These are phyloP conservation scores for Ophion slaviceki DNA, from an alignment of 2,888 invertebrate species.

Conservation along the genomic window DNA sequence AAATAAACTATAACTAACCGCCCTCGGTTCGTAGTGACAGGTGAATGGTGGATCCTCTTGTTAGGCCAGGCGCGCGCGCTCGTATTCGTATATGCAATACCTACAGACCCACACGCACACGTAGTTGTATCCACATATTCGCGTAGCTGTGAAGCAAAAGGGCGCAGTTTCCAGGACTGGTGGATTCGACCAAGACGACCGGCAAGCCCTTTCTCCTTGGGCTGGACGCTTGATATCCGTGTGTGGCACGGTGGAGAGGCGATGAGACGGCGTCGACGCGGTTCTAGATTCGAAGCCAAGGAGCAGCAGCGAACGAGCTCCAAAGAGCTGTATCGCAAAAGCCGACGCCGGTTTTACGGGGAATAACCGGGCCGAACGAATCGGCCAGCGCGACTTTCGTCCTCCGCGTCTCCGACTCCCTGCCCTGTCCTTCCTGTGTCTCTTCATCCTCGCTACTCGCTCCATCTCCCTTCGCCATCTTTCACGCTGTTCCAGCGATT, in stretches of 20 bases:
- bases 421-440: not conserved
- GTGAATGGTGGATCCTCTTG: conserved; percentile 83
- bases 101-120: not conserved
- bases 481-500: conserved; percentile 53
- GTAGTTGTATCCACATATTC: conserved; percentile 9
- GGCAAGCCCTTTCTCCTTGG: not conserved
- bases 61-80: conserved; percentile 75
- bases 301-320: conserved; percentile 65
- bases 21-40: conserved; percentile 81
- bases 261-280: conserved; percentile 54
- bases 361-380: conserved; percentile 67
- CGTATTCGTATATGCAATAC: conserved; percentile 6
- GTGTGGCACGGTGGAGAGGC: not conserved
- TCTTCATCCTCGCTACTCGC: conserved; percentile 21
- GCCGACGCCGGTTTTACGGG: conserved; percentile 68
- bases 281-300: conserved; percentile 56
- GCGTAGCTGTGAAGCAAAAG: not conserved
- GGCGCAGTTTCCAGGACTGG: conserved; percentile 1
- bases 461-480: conserved; percentile 15
- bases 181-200: not conserved
- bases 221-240: not conserved
- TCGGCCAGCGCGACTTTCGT: conserved; percentile 60
- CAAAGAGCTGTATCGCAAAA: conserved; percentile 32
- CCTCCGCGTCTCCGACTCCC: conserved; percentile 20
- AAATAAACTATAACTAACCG: conserved; percentile 83